These are phyloP conservation scores for Acanthurus tractus DNA, from an alignment of 2,797 vertebrate genomes.

Conservation along the genomic window DNA sequence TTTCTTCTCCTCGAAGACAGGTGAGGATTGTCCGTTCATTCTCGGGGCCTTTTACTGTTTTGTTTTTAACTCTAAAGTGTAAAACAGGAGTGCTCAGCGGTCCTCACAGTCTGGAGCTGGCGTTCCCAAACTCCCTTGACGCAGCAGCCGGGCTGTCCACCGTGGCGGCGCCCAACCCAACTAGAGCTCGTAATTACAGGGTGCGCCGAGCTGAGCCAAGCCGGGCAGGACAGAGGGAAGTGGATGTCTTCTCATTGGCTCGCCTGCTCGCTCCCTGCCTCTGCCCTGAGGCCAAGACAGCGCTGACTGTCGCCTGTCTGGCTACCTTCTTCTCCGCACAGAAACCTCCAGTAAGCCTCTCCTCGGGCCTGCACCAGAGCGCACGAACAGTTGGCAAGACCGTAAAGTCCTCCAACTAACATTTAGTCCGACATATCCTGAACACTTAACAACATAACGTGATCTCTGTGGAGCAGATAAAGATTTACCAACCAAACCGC, in stretches of 20 bases:
- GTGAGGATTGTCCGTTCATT: conserved; percentile 75
- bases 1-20: conserved; percentile 91
- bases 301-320: conserved; percentile 81
- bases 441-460: not conserved
- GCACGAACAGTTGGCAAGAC: conserved; percentile 54
- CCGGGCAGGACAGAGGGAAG: conserved; percentile 77
- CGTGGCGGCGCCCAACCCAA: conserved; percentile 88
- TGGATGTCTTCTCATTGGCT: conserved; percentile 93
- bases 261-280: conserved; percentile 74
- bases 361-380: conserved; percentile 48
- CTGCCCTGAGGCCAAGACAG: conserved; percentile 91
- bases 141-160: conserved; percentile 77
- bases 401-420: conserved; percentile 31
- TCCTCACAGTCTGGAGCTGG: conserved; percentile 60
- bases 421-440: not conserved
- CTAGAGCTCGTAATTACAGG: conserved; percentile 93
- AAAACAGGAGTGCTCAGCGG: not conserved
- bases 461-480: not conserved
- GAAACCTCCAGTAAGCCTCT: conserved; percentile 77
- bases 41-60: not conserved
- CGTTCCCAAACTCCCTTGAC: conserved; percentile 67
- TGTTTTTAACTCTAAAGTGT: conserved; percentile 1
- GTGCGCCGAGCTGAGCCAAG: conserved; percentile 81
- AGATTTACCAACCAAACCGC: not conserved
- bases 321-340: conserved; percentile 78